A percentile compares a stretch with the other conserved stretches of the same genome.
Conservation (phyloP, 2,888 invertebrate species). For the Dastarcus helophoroides region DNA sequence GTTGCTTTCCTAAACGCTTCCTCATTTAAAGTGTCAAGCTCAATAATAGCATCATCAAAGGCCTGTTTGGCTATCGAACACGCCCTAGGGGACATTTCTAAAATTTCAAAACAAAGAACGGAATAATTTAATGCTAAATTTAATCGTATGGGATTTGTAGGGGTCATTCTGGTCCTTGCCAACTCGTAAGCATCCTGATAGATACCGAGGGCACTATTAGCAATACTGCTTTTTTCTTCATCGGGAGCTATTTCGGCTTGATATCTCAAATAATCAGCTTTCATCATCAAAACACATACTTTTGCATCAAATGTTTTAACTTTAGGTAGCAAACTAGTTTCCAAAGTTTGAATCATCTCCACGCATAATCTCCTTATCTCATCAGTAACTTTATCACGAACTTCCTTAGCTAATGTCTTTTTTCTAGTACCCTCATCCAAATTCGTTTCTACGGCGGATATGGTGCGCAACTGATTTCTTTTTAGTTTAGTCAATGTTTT, state of each 20-base stretch:
- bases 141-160: slow-evolving; percentile 9
- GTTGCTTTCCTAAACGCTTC: slow-evolving; percentile 6
- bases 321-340: slow-evolving; percentile 7
- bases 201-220: slow-evolving; percentile 4
- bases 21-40: slow-evolving; percentile 8
- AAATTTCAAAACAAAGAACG: slow-evolving; percentile 7
- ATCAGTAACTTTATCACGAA: slow-evolving; percentile 3
- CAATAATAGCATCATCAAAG: slow-evolving; percentile 9
- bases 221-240: slow-evolving; percentile 6
- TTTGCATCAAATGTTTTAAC: slow-evolving; percentile 5
- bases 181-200: slow-evolving; percentile 10
- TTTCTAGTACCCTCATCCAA: slow-evolving; percentile 4
- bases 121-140: slow-evolving; percentile 10
- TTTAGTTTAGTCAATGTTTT: slow-evolving; percentile 9
- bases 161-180: slow-evolving; percentile 3
- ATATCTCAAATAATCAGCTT: slow-evolving; percentile 9
- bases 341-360: slow-evolving; percentile 4
- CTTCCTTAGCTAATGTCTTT: slow-evolving; percentile 2
- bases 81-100: slow-evolving; percentile 6
- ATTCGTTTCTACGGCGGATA: slow-evolving; percentile 2
- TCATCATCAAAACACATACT: slow-evolving; percentile 10
- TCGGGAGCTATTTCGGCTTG: slow-evolving; percentile 7
- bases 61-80: slow-evolving; percentile 10
- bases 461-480: slow-evolving; percentile 6
- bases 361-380: slow-evolving; percentile 6